Evolutionary conservation across 1,140 invertebrate genomes (phyloP), one percentile per base, ranked within the genome.

Genomic region (Caenorhabditis latens): DNA sequence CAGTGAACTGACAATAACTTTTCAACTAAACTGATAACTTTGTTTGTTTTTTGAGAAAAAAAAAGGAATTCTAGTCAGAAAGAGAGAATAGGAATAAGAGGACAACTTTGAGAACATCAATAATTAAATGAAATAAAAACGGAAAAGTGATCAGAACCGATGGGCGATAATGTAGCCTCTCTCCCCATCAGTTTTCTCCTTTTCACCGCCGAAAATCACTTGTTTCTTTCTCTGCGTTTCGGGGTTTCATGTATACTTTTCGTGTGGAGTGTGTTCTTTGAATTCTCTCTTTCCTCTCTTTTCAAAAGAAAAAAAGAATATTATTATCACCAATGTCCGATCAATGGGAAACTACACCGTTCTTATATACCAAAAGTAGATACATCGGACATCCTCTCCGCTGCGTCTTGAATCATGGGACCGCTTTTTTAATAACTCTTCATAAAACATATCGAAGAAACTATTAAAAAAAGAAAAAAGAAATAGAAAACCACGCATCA

Each of bases 191-290:
- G 32, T 32, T 32, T 32, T 32, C 32, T 32, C 24, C 46, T 79
- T 79, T 50, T 79, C 71, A 50, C 71, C 71, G 71, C 71, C 71
- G 71, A 79, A 79, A 53, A 79, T 79, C 71, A 42, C 46, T 79
- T 46, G 21, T 71, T n/a, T 79, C n/a, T 50, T 79, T 79, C 71
- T 79, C 71, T 79, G 71, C 46, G 71, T n/a, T 79, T 50, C 53
- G 46, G 7, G 13, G 11, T 50, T 50, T 50, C 43, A 32, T 79
- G 46, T 50, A 46, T 42, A 79, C 71, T 79, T 79, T 24, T 53
- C 50, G 16, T 79, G 46, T n/a, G 14, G 61, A 63, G 21, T 50
- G 40, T 71, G 71, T 79, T 50, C 46, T 79, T 50, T 79, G 71
- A 32, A 79, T 79, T 79, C 19, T 46, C 19, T 46, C 42, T 50